Evolutionary conservation across 2,888 invertebrate species (phyloP), one percentile per base, ranked within the genome.

Genomic region (Pomacea canaliculata): DNA sequence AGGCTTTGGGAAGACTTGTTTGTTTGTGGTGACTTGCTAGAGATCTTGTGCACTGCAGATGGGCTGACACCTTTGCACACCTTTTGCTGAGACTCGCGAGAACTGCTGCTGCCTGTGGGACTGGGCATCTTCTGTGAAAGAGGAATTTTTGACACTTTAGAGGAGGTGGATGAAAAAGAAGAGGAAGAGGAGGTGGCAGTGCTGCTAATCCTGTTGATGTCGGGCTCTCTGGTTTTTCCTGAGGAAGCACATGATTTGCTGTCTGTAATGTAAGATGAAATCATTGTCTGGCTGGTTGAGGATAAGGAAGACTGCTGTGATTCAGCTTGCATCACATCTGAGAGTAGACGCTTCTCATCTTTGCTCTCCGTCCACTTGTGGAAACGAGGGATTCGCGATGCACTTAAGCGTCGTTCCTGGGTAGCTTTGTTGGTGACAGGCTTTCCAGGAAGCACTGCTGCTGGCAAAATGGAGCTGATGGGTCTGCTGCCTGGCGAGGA

Each of bases 61-160:
- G 46, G 49, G 78, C 49, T 51, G 78, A 65, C 60, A 73, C 76
- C 56, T 76, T 81, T 63, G 73, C 76, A n/a, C 73, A 49, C 46
- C 49, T 67, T 66, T 37, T 71, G 71, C 48, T 60, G 27, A 12
- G 74, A 62, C n/a, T 74, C 74, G 4, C 69, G 74, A 23, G 46
- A n/a, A 67, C 69, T 69, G 73, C 46, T 73, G 37, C 37, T 37
- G 12, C 51, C 51, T 8, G 72, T 72, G 19, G 80, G 80, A 27
- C 80, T 80, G 48, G 80, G 78, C 27, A 80, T 51, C 13, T 76
- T 76, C 37, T 80, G 80, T 16, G 80, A 80, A 69, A 80, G 49
- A 5, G 80, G 80, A 46, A 80, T 80, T 51, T 78, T 76, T 16
- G 80, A 80, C 51, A 56, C 16, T 56, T 56, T 56, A 16, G 51